Evolutionary conservation across 2,888 invertebrate genomes (phyloP).

Genomic region (Plusia festucae): DNA sequence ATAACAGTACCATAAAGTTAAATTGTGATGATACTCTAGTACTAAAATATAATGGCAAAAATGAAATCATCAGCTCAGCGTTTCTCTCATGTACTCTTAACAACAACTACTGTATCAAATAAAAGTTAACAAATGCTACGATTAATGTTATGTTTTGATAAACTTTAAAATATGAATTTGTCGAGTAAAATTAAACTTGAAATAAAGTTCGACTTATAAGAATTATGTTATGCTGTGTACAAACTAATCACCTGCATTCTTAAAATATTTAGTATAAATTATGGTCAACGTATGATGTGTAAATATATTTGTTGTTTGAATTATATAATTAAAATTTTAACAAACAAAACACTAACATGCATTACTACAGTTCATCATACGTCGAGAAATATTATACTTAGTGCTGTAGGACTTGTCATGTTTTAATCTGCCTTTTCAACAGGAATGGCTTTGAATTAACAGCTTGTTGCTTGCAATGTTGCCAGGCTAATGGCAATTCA

Average conservation of each 20-base stretch:
- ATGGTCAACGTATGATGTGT: conserved; percentile 36
- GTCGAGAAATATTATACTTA: conserved; percentile 22
- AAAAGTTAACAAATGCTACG: conserved; percentile 51
- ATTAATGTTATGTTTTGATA: conserved; percentile 37
- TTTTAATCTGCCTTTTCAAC: conserved; percentile 31
- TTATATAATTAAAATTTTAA: conserved; percentile 37
- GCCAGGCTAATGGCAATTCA: conserved; percentile 22
- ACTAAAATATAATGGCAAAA: conserved; percentile 77
- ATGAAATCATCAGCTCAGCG: conserved; percentile 60
- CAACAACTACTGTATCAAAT: conserved; percentile 60
- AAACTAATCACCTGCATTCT: conserved; percentile 31
- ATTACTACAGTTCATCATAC: conserved; percentile 16
- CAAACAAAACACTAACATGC: conserved; percentile 30
- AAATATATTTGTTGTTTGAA: conserved; percentile 44
- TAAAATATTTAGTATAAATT: conserved; percentile 38
- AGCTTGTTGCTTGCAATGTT: conserved; percentile 15
- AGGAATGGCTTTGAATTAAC: conserved; percentile 34
- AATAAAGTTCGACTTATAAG: conserved; percentile 39
- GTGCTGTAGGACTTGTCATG: conserved; percentile 16
- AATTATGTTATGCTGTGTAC: conserved; percentile 45
- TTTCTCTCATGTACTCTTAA: conserved; percentile 66
- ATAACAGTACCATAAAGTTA: conserved; percentile 68
- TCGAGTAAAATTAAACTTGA: conserved; percentile 33
- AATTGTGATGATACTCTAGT: conserved; percentile 71
- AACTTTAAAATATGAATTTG: conserved; percentile 37